Percentiles rank a stretch among this genome's conserved stretches.
phyloP scores from a whole-genome alignment of 2,113 vertebrate genomes.

The Sardina pilchardus region DNA sequence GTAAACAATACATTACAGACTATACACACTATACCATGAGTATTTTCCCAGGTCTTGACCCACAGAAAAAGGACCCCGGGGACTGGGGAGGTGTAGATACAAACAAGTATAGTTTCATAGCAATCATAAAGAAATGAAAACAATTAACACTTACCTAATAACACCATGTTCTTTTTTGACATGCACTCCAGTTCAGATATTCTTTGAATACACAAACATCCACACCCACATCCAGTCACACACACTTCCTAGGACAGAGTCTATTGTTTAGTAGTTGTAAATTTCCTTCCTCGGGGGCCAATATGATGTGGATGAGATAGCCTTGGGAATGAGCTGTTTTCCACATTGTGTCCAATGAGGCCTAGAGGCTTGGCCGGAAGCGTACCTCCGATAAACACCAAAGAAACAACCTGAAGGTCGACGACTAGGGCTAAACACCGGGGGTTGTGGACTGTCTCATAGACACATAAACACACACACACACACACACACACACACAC shows the following conservation, averaged over 20 bases:
- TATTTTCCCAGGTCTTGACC: background rate
- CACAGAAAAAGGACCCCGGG: no score
- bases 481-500: slow-evolving; percentile 22
- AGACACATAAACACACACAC: slow-evolving; percentile 4
- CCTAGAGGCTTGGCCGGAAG: background rate
- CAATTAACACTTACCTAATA: background rate
- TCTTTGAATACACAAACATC: background rate
- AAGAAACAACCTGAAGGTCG: background rate
- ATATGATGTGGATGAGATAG: background rate
- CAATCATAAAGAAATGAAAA: background rate
- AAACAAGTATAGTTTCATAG: background rate
- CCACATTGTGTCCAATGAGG: background rate
- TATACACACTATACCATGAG: background rate
- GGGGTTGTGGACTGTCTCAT: background rate
- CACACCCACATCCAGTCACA: background rate
- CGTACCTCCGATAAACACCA: background rate
- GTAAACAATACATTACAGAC: no score
- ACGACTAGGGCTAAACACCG: background rate
- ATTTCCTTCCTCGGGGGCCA: background rate
- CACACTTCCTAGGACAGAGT: background rate
- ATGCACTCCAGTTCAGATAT: background rate
- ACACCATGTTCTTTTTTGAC: background rate
- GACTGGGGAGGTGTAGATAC: background rate
- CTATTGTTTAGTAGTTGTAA: slow-evolving; percentile 1
- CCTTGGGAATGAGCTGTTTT: background rate